A percentile compares a stretch with the other conserved stretches of the same genome.
phyloP scores from a whole-genome alignment of 2,113 vertebrate species.

The Terrapene triunguis region DNA sequence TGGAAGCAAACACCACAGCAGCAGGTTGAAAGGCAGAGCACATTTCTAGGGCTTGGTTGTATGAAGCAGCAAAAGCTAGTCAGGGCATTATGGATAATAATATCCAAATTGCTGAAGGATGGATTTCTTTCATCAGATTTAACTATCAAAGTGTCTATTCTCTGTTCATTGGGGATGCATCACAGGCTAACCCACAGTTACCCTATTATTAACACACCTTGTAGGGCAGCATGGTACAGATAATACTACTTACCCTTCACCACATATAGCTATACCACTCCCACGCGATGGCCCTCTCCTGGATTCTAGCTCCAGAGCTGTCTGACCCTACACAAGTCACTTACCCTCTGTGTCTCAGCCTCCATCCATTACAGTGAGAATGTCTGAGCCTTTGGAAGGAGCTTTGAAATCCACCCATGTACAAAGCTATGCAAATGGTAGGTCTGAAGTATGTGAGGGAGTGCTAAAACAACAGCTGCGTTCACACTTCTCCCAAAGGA shows the following conservation, averaged over 20 bases:
- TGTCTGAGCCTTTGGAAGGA: not conserved
- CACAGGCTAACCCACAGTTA: not conserved
- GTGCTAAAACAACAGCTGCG: not conserved
- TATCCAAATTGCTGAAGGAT: not conserved
- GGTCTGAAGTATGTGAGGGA: accelerated
- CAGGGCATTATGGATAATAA: not conserved
- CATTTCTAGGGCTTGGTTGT: not conserved
- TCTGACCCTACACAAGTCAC: not conserved
- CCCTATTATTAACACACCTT: not conserved
- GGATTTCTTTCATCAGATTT: not conserved
- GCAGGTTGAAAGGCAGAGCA: not conserved
- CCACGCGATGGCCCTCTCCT: not conserved
- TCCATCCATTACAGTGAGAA: not conserved
- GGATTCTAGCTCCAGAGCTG: not conserved
- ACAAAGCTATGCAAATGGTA: not conserved
- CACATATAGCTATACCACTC: not conserved
- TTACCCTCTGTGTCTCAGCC: not conserved
- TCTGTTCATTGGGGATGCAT: not conserved
- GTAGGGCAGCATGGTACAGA: not conserved
- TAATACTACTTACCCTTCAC: accelerated
- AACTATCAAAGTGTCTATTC: not conserved
- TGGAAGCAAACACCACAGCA: not conserved
- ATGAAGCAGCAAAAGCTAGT: not conserved
- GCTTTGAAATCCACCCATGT: not conserved
- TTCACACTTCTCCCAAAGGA: not conserved